Percentiles rank a stretch among this genome's conserved stretches.
Evolutionary conservation across 2,888 invertebrate genomes (phyloP).

Genomic region (Orthosia incerta): DNA sequence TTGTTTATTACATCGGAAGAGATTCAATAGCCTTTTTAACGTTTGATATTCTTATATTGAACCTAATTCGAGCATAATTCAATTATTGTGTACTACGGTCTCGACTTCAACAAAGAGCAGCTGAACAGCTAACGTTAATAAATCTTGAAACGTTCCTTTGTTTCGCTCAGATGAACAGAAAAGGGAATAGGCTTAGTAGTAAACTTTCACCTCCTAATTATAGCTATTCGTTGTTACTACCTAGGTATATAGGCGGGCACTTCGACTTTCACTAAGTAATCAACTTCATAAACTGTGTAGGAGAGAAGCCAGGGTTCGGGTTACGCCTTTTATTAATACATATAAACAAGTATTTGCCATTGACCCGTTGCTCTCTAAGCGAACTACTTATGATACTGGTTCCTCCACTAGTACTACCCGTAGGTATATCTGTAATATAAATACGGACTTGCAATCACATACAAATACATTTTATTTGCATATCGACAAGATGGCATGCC

Average conservation of each 20-base stretch:
- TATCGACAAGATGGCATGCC: slow-evolving; percentile 3
- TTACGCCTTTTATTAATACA: slow-evolving; percentile 53
- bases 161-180: slow-evolving; percentile 44
- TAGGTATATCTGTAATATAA: slow-evolving; percentile 13
- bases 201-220: slow-evolving; percentile 63
- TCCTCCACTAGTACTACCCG: slow-evolving; percentile 11
- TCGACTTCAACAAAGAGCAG: slow-evolving; percentile 2
- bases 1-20: slow-evolving; percentile 48
- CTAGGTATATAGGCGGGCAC: slow-evolving; percentile 41
- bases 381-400: slow-evolving; percentile 48
- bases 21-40: slow-evolving; percentile 37
- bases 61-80: background rate
- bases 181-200: slow-evolving; percentile 50
- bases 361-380: slow-evolving; percentile 46
- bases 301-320: slow-evolving; percentile 45
- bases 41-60: slow-evolving; percentile 52
- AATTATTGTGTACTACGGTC: slow-evolving; percentile 2
- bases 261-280: slow-evolving; percentile 62
- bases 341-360: slow-evolving; percentile 58
- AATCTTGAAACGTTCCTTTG: slow-evolving; percentile 41
- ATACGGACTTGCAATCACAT: background rate
- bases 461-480: background rate
- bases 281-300: slow-evolving; percentile 60
- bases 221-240: slow-evolving; percentile 51
- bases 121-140: slow-evolving; percentile 10